Evolutionary conservation across 2,888 invertebrate species (phyloP).

Genomic region (Troilus luridus): DNA sequence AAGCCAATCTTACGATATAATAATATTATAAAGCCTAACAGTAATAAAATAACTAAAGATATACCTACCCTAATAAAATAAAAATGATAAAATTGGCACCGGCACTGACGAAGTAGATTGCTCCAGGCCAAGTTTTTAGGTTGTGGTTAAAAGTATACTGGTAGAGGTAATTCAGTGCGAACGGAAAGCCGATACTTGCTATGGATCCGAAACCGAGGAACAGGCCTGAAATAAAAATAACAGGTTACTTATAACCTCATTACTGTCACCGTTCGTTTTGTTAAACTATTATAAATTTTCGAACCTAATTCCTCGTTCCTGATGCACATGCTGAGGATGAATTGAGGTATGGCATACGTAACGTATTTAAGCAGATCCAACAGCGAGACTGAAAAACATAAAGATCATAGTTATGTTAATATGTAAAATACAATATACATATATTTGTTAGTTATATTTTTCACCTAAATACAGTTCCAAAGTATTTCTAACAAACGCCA

Average conservation of each 20-base stretch:
- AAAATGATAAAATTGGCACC: neutral
- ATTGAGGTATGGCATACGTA: neutral
- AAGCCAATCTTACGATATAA: no score
- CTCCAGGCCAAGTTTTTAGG: neutral
- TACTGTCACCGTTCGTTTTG: neutral
- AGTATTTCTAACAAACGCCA: neutral
- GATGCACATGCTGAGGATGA: neutral
- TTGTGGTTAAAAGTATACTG: neutral
- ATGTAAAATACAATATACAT: neutral
- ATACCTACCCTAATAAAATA: neutral
- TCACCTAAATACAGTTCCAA: neutral
- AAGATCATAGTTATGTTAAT: neutral
- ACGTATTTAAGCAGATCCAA: neutral
- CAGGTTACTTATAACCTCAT: neutral
- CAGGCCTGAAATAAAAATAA: neutral
- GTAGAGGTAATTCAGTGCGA: neutral
- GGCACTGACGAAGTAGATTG: neutral
- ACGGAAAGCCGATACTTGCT: neutral
- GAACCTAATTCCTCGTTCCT: slow-evolving; percentile 15
- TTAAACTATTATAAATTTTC: neutral
- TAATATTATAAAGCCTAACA: no score
- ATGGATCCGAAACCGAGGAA: neutral
- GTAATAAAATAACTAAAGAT: no score
- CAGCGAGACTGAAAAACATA: neutral
- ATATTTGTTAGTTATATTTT: neutral